Base-by-base conservation (phyloP, 2,113 vertebrate genomes). In the Paradoxurus hermaphroditus region DNA sequence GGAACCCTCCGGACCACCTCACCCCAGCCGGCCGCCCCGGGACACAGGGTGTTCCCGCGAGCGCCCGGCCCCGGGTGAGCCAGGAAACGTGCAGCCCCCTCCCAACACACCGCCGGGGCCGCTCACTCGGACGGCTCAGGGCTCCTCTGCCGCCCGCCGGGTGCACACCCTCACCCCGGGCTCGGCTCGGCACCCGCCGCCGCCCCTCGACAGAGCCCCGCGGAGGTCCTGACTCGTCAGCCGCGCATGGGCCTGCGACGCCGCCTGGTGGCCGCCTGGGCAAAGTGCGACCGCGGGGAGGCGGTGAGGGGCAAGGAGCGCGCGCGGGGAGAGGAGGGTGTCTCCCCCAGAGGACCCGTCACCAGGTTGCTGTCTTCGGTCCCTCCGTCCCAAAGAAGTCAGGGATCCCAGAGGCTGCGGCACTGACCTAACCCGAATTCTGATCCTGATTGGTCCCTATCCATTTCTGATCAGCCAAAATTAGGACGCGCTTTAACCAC, bases 271-370 rank as follows among this genome's bases (percentile, higher is more conserved):
- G 62, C 68, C 14, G 2, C 25, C 4, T 2, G 5, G 4, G 39
- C 29, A 23, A 36, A 23, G 23, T 8, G 84, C 51, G 12, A 5
- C 18, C 4, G 8, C 44, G 1, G n/a, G 68, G 34, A 34, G 2
- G n/a, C 0, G 11, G 82, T 3, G 18, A 18, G 65, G 93, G 34
- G 81, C 97, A 18, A 92, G 91, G 63, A 97, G 98, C 59, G 98
- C 2, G 25, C 25, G 18, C 6, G 6, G 34, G 3, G n/a, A n/a
- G 41, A 18, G 18, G 92, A 18, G 97, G 95, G 46, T 31, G 27
- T 49, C 73, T 15, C 23, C 15, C 11, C 44, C 7, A 19, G 44
- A 34, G 73, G 9, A 12, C 16, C 75, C 34, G 44, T 49, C 29
- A 2, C 73, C 14, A 29, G 44, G 9, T 7, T 15, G 72, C 65